Evolutionary conservation across 2,113 vertebrate genomes (phyloP).

Genomic region (Paedocypris sp.): DNA sequence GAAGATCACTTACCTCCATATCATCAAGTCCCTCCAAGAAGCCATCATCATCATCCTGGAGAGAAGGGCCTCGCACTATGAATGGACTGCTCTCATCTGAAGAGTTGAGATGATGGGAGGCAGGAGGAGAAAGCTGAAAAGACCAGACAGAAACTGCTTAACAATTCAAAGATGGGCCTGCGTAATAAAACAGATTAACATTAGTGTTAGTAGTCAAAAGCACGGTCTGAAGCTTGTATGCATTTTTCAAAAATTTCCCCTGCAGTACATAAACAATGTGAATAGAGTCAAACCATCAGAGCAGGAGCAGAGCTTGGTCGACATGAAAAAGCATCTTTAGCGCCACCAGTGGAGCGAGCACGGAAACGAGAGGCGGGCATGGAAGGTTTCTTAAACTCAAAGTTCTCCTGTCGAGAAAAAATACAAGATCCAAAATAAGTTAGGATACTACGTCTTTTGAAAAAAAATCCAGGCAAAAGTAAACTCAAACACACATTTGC

Average conservation of each 20-base stretch:
- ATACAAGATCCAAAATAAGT: background rate
- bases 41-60: conserved; percentile 71
- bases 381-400: conserved; percentile 90
- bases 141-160: background rate
- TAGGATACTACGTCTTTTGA: too few species aligned
- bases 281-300: conserved; percentile 59
- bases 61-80: conserved; percentile 56
- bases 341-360: conserved; percentile 32
- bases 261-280: too few species aligned
- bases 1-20: conserved; percentile 43
- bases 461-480: background rate
- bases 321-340: conserved; percentile 56
- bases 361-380: conserved; percentile 66
- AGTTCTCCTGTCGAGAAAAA: conserved; percentile 62
- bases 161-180: background rate
- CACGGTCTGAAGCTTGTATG: too few species aligned
- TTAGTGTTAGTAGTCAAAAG: too few species aligned
- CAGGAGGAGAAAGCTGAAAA: conserved; percentile 52
- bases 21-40: conserved; percentile 81
- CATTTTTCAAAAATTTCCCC: background rate
- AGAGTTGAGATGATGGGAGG: conserved; percentile 41
- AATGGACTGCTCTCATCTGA: conserved; percentile 48
- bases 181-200: too few species aligned
- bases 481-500: conserved; percentile 52
- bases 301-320: conserved; percentile 72